phyloP scores from a whole-genome alignment of 2,113 vertebrate genomes.

The Crotophaga sulcirostris region DNA sequence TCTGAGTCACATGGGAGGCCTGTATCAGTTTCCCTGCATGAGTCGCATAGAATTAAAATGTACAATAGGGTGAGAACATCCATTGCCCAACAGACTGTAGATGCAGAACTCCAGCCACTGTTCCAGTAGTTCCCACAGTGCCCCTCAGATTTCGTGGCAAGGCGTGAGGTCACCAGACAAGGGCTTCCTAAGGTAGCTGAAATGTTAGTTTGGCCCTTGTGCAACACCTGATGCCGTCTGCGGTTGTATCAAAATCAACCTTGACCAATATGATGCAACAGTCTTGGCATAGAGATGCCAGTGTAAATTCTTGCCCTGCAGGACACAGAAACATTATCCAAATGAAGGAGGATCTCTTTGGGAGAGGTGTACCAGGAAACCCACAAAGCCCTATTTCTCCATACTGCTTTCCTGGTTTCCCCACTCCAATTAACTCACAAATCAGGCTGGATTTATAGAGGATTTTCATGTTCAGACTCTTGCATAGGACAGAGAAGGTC shows the following conservation, averaged over 20 bases:
- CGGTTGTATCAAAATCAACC: neutral
- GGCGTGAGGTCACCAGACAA: neutral
- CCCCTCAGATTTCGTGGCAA: neutral
- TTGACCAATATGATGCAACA: neutral
- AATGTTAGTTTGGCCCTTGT: neutral
- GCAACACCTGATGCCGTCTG: neutral
- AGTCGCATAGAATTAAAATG: neutral
- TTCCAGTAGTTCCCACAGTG: fast-evolving
- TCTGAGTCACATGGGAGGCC: neutral
- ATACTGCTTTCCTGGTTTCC: neutral
- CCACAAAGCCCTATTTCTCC: neutral
- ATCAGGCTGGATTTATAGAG: neutral
- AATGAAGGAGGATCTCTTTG: neutral
- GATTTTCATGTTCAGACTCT: neutral
- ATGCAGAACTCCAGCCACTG: neutral
- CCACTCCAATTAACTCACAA: neutral
- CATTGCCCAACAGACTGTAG: neutral
- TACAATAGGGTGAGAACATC: neutral
- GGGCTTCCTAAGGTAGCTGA: neutral
- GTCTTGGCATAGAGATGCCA: neutral
- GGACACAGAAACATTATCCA: neutral
- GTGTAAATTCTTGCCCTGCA: neutral
- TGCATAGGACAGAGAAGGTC: neutral
- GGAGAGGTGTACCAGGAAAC: conserved; percentile 6
- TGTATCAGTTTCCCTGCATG: neutral